Base-by-base conservation (phyloP, 2,797 vertebrate species). In the Tauraco hartlaubi region DNA sequence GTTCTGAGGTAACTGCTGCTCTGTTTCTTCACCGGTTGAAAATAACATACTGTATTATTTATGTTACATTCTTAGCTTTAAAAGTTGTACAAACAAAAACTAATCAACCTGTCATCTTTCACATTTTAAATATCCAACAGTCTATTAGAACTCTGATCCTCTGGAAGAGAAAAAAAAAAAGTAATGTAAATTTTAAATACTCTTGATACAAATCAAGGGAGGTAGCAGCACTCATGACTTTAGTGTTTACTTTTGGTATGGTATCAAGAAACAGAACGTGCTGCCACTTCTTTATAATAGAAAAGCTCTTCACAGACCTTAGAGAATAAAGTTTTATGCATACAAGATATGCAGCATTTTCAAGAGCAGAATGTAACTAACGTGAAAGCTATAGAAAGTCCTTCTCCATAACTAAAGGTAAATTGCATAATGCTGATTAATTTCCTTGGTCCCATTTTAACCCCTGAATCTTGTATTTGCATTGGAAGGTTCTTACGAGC, bases 271-370 rank as follows among this genome's bases (percentile, higher is more conserved):
- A 72, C 15, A 77, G 31, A 93, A 87, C 16, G 11, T 44, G 37
- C 33, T 92, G 44, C 48, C 56, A 61, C 14, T 76, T 78, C 31
- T 83, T 90, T 84, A 72, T 69, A 85, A 46, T 56, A 85, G 88
- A 73, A 90, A 56, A 66, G 4, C 5, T 12, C 51, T 85, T 87
- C 44, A 17, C 16, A 89, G 35, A 54, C 61, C 23, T 67, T 79
- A 46, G 59, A 92, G 55, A 93, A 82, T 76, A 22, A 63, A 44
- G 31, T 61, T 92, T 79, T 56, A 74, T 71, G 23, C 55, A 94
- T 76, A 56, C 9, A 74, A 80, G 74, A 93, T 93, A 80, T 83
- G 68, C 64, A 91, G 28, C 23, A 71, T 87, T 95, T 94, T 87
- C 86, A 93, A 90, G 39, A 39, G 37, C 33, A 68, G 41, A 82